A percentile compares a stretch with the other conserved stretches of the same genome.
phyloP scores from a whole-genome alignment of 2,888 invertebrate species.

The Oligia fasciuncula region DNA sequence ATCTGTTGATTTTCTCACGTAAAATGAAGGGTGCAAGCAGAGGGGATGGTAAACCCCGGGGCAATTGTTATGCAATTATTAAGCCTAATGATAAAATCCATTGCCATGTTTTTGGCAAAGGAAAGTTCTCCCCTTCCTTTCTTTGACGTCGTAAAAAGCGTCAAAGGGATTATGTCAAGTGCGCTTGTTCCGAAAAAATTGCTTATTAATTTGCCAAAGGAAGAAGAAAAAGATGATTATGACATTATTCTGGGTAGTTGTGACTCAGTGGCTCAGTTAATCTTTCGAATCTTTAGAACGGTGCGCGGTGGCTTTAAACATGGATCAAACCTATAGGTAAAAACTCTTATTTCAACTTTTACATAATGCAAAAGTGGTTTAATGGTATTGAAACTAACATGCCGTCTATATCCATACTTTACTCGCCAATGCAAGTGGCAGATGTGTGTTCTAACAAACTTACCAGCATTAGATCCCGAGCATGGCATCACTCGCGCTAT shows the following conservation, averaged over 20 bases:
- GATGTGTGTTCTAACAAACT: neutral
- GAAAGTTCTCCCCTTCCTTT: conserved; percentile 13
- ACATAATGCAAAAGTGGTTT: neutral
- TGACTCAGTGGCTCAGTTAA: neutral
- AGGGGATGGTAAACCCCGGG: conserved; percentile 21
- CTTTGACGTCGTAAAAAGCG: conserved; percentile 12
- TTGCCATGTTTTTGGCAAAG: conserved; percentile 24
- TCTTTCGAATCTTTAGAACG: neutral
- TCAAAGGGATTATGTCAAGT: conserved; percentile 21
- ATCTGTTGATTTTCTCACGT: conserved; percentile 52
- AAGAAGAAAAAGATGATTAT: neutral
- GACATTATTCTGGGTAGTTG: neutral
- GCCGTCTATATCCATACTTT: neutral
- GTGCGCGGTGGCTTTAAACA: neutral
- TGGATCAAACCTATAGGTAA: neutral
- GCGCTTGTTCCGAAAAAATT: conserved; percentile 15
- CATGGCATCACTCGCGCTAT: neutral
- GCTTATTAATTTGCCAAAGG: conserved; percentile 22
- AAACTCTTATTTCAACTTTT: neutral
- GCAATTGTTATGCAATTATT: conserved; percentile 48
- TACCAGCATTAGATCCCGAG: neutral
- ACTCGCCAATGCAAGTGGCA: neutral
- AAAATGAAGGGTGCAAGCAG: conserved; percentile 32
- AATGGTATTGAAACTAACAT: neutral
- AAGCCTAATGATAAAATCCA: conserved; percentile 37